These are phyloP conservation scores for Stegana nigrithorax DNA, from an alignment of 2,888 invertebrate genomes.

Conservation along the genomic window DNA sequence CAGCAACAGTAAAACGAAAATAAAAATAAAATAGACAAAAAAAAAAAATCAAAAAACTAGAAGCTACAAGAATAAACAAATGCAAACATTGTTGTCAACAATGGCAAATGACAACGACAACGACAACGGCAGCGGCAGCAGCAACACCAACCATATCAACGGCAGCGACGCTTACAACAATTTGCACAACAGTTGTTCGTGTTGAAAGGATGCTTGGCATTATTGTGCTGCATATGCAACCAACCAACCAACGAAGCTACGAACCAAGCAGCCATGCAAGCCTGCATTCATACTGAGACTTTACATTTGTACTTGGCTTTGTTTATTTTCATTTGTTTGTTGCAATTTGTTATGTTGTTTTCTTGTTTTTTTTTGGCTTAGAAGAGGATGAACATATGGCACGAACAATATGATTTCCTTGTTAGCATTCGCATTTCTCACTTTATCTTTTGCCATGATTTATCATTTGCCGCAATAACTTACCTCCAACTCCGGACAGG, in stretches of 20 bases:
- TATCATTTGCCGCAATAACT: constrained; percentile 31
- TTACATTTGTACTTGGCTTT: too few species aligned
- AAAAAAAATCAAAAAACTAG: constrained; percentile 22
- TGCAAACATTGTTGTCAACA: constrained; percentile 6
- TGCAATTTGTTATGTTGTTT: constrained; percentile 25
- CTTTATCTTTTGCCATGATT: background rate
- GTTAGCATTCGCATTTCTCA: background rate
- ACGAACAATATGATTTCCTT: too few species aligned
- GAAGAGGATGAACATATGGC: too few species aligned
- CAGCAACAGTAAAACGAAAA: constrained; percentile 5
- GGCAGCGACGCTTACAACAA: background rate
- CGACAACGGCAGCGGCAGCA: background rate
- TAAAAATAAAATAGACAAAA: background rate
- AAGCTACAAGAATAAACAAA: too few species aligned
- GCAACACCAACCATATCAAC: background rate
- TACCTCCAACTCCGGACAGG: constrained; percentile 67
- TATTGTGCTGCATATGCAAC: too few species aligned
- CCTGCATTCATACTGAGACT: too few species aligned
- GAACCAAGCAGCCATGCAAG: too few species aligned
- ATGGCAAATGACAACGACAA: constrained; percentile 10
- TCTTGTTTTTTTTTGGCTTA: background rate
- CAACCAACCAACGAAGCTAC: too few species aligned
- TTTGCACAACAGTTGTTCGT: background rate
- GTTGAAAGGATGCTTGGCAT: too few species aligned
- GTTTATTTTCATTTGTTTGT: constrained; percentile 1